Evolutionary conservation across 2,888 invertebrate species (phyloP), one percentile per base, ranked within the genome.

Genomic region (Gymnocheta viridis): DNA sequence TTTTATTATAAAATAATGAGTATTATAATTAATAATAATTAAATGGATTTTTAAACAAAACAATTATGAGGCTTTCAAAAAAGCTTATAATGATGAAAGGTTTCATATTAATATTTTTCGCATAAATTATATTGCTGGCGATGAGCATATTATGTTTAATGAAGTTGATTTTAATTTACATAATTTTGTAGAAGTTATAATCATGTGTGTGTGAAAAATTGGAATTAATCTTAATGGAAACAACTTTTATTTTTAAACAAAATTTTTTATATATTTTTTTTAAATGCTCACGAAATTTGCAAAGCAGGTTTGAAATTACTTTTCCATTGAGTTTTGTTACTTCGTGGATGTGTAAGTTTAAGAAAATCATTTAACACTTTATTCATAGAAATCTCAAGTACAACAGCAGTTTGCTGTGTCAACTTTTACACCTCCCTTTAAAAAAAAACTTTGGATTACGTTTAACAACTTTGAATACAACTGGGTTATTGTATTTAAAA

Each of bases 21-120:
- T 35, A 44, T 51, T 44, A 54, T 41, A 49, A 62, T 47, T 70
- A 22, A 32, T 54, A 44, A 70, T 64, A 70, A 79, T 78, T 70
- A 62, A 62, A 62, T 54, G 17, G 32, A 17, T 44, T 70, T 78
- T 32, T 32, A 17, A 35, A 41, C 54, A 62, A 17, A 35, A 41
- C 54, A 62, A 62, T 70, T 60, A 60, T 41, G 19, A 49, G 29
- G 58, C 4, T 14, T 38, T 24, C 14, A 41, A 38, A 14, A 73
- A 74, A 32, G 17, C 7, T 19, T 3, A 10, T 22, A 32, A n/a
- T 29, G 22, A 32, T 47, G 35, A 35, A 47, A 47, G 27, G 56
- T 32, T 76, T 44, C 17, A 47, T 56, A 47, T 66, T 44, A 47
- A 47, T 47, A 54, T 10, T 47, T 27, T 24, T 35, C 19, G n/a